Evolutionary conservation across 2,888 invertebrate genomes (phyloP).

Genomic region (Atethmia centrago): DNA sequence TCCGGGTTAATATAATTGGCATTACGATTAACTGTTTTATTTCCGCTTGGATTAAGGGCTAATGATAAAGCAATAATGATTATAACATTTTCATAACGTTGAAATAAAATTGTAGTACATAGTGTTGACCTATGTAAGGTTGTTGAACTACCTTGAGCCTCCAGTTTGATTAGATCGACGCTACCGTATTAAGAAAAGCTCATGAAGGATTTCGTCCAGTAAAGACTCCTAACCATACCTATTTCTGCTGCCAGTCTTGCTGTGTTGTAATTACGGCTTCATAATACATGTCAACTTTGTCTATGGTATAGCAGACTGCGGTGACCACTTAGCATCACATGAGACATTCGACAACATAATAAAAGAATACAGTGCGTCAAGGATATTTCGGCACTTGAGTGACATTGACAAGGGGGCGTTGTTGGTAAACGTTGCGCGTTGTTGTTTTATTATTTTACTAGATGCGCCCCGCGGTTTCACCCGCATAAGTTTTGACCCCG

Average conservation of each 20-base stretch:
- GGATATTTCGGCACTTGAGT: background rate
- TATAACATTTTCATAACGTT: conserved; percentile 5
- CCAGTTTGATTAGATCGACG: background rate
- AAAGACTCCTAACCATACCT: no score
- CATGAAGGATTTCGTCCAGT: background rate
- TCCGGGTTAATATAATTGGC: conserved; percentile 26
- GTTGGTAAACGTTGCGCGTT: no score
- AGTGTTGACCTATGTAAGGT: conserved; percentile 1
- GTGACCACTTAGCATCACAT: background rate
- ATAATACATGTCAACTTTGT: background rate
- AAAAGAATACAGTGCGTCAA: background rate
- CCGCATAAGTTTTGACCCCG: no score
- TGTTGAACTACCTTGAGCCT: conserved; percentile 6
- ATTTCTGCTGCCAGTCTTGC: background rate
- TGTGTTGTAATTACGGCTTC: background rate
- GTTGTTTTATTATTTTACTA: no score
- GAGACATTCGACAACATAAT: background rate
- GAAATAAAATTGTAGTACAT: background rate
- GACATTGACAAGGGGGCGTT: background rate
- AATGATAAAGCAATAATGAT: conserved; percentile 12
- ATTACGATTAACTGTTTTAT: conserved; percentile 39
- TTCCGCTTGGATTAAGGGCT: conserved; percentile 32
- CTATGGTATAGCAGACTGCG: background rate
- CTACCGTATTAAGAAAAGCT: background rate
- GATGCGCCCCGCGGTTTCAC: no score